phyloP scores from a whole-genome alignment of 2,888 invertebrate genomes.

The Conchocele bisecta region DNA sequence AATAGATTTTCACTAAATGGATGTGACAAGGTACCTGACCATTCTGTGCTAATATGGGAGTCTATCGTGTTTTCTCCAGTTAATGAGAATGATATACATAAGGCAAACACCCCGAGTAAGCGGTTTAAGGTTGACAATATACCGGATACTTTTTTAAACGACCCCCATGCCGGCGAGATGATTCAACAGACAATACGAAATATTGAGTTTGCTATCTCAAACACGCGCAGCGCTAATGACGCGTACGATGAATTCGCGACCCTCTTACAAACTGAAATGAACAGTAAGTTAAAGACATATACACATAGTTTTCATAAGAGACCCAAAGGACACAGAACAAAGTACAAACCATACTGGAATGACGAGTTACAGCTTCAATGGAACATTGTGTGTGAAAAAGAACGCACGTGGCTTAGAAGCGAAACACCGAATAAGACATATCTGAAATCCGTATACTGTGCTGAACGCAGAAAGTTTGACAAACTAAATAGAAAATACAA shows the following conservation, averaged over 20 bases:
- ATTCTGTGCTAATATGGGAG: slow-evolving; percentile 7
- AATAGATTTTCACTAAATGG: slow-evolving; percentile 1
- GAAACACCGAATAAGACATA: neutral
- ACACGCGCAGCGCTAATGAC: neutral
- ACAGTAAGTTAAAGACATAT: too few species aligned
- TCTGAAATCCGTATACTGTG: slow-evolving; percentile 2
- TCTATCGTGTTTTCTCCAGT: neutral
- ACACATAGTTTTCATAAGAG: too few species aligned
- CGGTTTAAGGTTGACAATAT: neutral
- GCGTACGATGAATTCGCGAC: too few species aligned
- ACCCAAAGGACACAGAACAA: neutral
- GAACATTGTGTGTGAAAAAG: slow-evolving; percentile 1
- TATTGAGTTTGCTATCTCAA: neutral
- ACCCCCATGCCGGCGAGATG: neutral
- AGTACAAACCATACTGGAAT: neutral
- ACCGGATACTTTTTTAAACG: neutral
- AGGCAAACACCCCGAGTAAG: neutral
- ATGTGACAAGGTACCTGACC: slow-evolving; percentile 14
- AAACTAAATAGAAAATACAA: slow-evolving; percentile 1
- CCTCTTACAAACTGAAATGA: too few species aligned
- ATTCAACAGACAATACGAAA: neutral
- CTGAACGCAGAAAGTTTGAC: slow-evolving; percentile 1
- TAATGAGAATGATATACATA: neutral
- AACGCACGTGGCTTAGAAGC: neutral
- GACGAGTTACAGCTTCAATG: neutral